phyloP scores from a whole-genome alignment of 1,140 invertebrate species.

The Paralvinella palmiformis region DNA sequence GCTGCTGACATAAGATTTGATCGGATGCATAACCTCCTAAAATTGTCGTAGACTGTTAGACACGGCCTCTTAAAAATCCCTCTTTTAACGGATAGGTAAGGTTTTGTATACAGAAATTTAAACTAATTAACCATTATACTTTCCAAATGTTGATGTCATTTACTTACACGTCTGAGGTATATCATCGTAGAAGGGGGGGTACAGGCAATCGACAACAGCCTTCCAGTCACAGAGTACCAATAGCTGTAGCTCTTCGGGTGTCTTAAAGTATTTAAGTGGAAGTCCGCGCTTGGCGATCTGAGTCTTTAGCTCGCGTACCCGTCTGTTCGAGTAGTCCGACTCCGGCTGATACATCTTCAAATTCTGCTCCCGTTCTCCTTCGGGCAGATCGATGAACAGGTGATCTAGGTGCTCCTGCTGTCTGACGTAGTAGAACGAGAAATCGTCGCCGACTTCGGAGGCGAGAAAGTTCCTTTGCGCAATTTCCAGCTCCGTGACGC shows the following conservation, averaged over 20 bases:
- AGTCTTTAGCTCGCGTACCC: conserved; percentile 39
- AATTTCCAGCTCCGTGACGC: conserved; percentile 45
- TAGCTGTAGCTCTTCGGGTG: conserved; percentile 34
- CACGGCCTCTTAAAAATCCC: no score
- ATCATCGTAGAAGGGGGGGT: conserved; percentile 27
- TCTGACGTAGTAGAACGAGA: conserved; percentile 41
- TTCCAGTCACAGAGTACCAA: conserved; percentile 42
- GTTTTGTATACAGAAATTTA: not conserved
- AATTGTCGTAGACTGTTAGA: no score
- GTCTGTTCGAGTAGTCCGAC: conserved; percentile 36
- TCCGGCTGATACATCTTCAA: conserved; percentile 25
- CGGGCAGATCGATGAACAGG: conserved; percentile 28
- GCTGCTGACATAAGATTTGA: no score
- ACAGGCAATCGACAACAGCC: conserved; percentile 37
- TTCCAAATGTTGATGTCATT: not conserved
- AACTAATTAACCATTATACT: not conserved
- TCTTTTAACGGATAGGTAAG: no score
- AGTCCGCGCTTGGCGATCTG: conserved; percentile 45
- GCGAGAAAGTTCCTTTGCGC: conserved; percentile 39
- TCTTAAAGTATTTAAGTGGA: conserved; percentile 42
- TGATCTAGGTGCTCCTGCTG: conserved; percentile 42
- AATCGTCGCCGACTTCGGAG: conserved; percentile 24
- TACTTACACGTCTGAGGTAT: not conserved
- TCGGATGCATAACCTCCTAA: no score
- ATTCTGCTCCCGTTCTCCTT: conserved; percentile 21